A percentile compares a stretch with the other conserved stretches of the same genome.
phyloP scores from a whole-genome alignment of 2,888 invertebrate genomes.

The Mechanitis mazaeus region DNA sequence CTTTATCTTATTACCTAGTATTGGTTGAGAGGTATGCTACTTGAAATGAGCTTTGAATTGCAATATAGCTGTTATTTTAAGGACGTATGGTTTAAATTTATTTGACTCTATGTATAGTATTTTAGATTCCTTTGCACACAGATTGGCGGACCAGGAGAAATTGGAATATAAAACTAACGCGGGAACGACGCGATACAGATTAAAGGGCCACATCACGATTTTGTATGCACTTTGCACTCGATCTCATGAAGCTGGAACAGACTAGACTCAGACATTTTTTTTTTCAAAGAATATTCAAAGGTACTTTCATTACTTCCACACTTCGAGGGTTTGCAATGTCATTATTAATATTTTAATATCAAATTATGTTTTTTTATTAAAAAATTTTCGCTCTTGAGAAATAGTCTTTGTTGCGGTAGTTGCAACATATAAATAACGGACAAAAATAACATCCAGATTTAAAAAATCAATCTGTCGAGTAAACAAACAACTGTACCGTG shows the following conservation, averaged over 20 bases:
- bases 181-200: slow-evolving; percentile 74
- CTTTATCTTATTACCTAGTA: slow-evolving; percentile 71
- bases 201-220: slow-evolving; percentile 76
- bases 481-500: too few relatives aligned
- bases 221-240: slow-evolving; percentile 76
- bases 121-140: slow-evolving; percentile 53
- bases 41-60: slow-evolving; percentile 30
- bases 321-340: slow-evolving; percentile 14
- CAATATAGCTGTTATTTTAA: slow-evolving; percentile 46
- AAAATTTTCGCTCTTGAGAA: too few relatives aligned
- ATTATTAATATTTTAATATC: too few relatives aligned
- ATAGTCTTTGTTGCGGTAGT: too few relatives aligned
- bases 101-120: slow-evolving; percentile 32
- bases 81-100: slow-evolving; percentile 50
- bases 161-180: slow-evolving; percentile 73
- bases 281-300: slow-evolving; percentile 61
- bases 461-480: too few relatives aligned
- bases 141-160: slow-evolving; percentile 66
- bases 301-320: slow-evolving; percentile 48
- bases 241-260: slow-evolving; percentile 52
- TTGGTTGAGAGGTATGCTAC: slow-evolving; percentile 42
- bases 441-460: too few relatives aligned
- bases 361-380: too few relatives aligned
- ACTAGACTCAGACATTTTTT: slow-evolving; percentile 50
- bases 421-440: too few relatives aligned